Evolutionary conservation across 1,140 invertebrate genomes (phyloP).

Genomic region (Drosophila sp.): DNA sequence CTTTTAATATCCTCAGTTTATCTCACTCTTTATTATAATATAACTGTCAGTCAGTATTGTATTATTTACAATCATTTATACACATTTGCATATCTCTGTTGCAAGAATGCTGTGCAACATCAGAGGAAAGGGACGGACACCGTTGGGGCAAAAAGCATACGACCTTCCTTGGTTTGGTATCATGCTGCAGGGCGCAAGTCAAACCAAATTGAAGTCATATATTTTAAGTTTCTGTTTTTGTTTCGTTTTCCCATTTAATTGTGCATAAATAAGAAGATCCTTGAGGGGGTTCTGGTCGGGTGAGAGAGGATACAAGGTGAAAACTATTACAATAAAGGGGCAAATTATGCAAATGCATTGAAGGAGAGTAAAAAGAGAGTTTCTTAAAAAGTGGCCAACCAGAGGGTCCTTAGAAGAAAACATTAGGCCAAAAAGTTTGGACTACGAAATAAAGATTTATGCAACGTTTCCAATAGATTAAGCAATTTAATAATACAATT

Average conservation of each 20-base stretch:
- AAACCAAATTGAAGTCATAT: slow-evolving; percentile 45
- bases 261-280: slow-evolving; percentile 38
- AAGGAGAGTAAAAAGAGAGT: neutral
- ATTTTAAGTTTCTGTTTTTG: slow-evolving; percentile 27
- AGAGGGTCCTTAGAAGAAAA: neutral
- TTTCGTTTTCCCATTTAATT: slow-evolving; percentile 42
- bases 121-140: slow-evolving; percentile 1
- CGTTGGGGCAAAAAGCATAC: neutral
- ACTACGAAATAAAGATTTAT: neutral
- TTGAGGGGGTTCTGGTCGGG: neutral
- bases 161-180: slow-evolving; percentile 3
- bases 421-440: neutral
- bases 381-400: neutral
- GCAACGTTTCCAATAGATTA: slow-evolving; percentile 1
- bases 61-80: slow-evolving; percentile 57
- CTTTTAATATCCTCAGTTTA: slow-evolving; percentile 24
- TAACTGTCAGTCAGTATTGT: slow-evolving; percentile 44
- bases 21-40: slow-evolving; percentile 41
- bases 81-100: slow-evolving; percentile 46
- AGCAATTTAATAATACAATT: neutral
- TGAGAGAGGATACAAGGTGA: slow-evolving; percentile 5
- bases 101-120: slow-evolving; percentile 17
- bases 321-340: slow-evolving; percentile 3
- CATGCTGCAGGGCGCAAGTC: slow-evolving; percentile 15
- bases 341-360: slow-evolving; percentile 7